Base-by-base conservation (phyloP, 2,888 invertebrate genomes). In the Lagria hirta region DNA sequence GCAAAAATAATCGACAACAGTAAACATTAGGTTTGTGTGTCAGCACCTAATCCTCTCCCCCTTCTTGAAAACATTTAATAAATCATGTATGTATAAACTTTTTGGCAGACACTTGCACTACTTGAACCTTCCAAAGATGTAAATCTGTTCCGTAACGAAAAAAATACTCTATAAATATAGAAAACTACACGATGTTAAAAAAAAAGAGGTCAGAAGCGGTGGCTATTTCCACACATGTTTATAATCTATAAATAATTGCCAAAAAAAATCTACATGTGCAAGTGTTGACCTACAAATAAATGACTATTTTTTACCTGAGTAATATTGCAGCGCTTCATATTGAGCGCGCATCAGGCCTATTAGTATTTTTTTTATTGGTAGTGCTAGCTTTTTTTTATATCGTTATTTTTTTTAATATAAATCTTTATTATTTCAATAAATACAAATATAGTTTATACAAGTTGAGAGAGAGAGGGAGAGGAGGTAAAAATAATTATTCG, bases 371-470 rank as follows among this genome's bases (percentile, higher is more conserved):
- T 68, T 65, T 66, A 64, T 65, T 65, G 66, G 68, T 62, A 62
- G 66, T 65, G 66, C 68, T 62, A 62, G 66, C 65, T 64, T 68
- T 63, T 67, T 65, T 66, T 64, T 60, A 65, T 60, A 63, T 62
- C 67, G 63, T 68, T 65, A 66, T 68, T 57, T 55, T 57, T 60
- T 57, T 54, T 64, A 65, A 62, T 70, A 73, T 73, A 73, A 68
- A 66, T 41, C 51, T 58, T 58, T 60, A 59, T 58, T 57, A 49
- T 48, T 28, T 72, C 73, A 73, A 75, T 76, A 76, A 75, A 76
- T 76, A 76, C 71, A 64, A 66, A 64, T 59, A 60, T 73, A 74
- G 74, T 68, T 75, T 75, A 60, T 64, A 60, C 58, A 77, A 74
- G 70, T 33, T 45, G 22, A 43, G 40, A 15, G 30, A 34, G 52